Percentiles rank a stretch among this genome's conserved stretches.
phyloP scores from a whole-genome alignment of 1,140 invertebrate species.

The Lasioglossum baleicum region DNA sequence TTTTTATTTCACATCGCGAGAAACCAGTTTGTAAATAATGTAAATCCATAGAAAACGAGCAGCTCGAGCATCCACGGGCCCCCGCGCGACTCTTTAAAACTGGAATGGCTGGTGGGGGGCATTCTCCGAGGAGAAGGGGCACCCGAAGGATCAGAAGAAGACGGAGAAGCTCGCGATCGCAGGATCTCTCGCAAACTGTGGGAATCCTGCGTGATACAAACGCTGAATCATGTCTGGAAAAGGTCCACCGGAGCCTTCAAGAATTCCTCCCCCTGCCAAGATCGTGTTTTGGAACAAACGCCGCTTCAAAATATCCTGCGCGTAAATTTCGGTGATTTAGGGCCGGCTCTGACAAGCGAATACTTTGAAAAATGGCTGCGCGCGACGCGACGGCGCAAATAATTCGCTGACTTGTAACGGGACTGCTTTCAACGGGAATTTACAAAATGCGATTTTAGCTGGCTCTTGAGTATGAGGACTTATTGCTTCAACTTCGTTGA shows the following conservation, averaged over 20 bases:
- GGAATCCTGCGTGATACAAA: slow-evolving; percentile 24
- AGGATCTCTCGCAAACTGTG: slow-evolving; percentile 4
- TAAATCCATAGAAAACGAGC: slow-evolving; percentile 71
- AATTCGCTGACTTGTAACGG: too few relatives aligned
- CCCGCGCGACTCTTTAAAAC: slow-evolving; percentile 66
- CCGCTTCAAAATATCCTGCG: too few relatives aligned
- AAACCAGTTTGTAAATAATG: slow-evolving; percentile 76
- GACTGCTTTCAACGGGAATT: too few relatives aligned
- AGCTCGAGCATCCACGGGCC: slow-evolving; percentile 38
- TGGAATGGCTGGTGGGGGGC: slow-evolving; percentile 54
- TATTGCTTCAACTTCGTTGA: too few relatives aligned
- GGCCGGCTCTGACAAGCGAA: too few relatives aligned
- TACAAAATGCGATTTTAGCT: too few relatives aligned
- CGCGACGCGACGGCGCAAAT: too few relatives aligned
- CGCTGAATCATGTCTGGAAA: slow-evolving; percentile 27
- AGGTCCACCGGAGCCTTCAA: neutral
- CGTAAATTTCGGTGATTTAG: too few relatives aligned
- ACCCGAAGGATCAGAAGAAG: neutral
- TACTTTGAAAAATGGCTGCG: too few relatives aligned
- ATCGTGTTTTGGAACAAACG: too few relatives aligned
- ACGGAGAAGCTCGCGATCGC: slow-evolving; percentile 25
- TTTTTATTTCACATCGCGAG: slow-evolving; percentile 72
- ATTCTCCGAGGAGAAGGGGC: too few relatives aligned
- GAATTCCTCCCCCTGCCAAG: neutral
- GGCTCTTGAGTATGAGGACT: too few relatives aligned